Evolutionary conservation across 2,888 invertebrate genomes (phyloP).

Genomic region (Mycalesis mineus): DNA sequence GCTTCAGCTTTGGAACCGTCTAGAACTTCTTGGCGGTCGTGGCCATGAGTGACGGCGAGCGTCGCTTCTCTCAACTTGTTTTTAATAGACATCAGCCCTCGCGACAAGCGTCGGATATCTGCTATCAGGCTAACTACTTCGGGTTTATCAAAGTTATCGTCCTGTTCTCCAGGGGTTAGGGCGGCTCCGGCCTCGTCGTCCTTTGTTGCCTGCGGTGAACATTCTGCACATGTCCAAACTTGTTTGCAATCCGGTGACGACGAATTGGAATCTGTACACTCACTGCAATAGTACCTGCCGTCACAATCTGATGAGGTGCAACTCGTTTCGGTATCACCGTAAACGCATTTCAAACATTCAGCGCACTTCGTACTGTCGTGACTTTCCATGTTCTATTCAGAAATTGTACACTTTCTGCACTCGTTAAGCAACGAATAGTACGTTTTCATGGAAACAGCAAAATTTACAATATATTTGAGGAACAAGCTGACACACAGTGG

Average conservation of each 20-base stretch:
- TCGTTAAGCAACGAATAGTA: background rate
- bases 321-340: background rate
- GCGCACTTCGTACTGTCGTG: background rate
- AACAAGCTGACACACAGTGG: background rate
- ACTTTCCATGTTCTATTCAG: background rate
- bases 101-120: background rate
- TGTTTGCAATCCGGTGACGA: background rate
- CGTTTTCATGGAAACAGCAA: background rate
- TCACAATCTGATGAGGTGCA: background rate
- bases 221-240: background rate
- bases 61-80: background rate
- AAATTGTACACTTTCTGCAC: background rate
- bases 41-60: background rate
- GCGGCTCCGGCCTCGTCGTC: background rate
- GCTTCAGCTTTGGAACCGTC: background rate
- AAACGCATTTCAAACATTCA: background rate
- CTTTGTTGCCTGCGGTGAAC: background rate
- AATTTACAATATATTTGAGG: background rate
- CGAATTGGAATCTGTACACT: background rate
- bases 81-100: background rate
- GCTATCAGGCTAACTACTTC: background rate
- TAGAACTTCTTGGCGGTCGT: background rate
- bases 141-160: background rate
- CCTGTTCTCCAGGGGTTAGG: too few species aligned
- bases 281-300: background rate